Conservation (phyloP, 1,140 invertebrate species). For the Micrasema longulum region DNA sequence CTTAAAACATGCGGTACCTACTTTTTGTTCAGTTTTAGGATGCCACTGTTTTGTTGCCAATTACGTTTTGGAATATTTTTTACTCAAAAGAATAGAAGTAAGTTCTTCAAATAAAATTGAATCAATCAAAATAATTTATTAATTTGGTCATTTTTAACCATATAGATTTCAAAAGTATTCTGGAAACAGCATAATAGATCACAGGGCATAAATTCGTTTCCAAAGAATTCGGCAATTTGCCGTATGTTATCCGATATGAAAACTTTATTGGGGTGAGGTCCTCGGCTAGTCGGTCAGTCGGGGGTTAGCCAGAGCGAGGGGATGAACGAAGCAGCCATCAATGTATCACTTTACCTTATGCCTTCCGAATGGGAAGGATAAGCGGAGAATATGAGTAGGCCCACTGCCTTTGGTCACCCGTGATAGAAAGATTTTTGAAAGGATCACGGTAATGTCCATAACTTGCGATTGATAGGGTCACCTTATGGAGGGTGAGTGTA, state of each 20-base stretch:
- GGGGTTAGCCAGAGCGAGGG: conserved; percentile 10
- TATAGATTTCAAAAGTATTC: too few relatives aligned
- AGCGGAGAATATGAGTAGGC: conserved; percentile 10
- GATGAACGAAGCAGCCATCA: conserved; percentile 21
- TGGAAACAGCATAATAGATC: too few relatives aligned
- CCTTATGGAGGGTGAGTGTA: background rate
- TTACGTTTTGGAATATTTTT: too few relatives aligned
- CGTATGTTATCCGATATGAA: conserved; percentile 35
- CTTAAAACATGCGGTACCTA: too few relatives aligned
- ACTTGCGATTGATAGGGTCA: conserved; percentile 34
- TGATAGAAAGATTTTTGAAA: conserved; percentile 37
- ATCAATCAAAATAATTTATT: too few relatives aligned
- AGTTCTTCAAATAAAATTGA: too few relatives aligned
- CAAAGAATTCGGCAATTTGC: conserved; percentile 38
- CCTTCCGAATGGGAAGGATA: conserved; percentile 36
- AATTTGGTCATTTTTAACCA: too few relatives aligned
- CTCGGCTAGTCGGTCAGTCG: conserved; percentile 33
- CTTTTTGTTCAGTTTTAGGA: too few relatives aligned
- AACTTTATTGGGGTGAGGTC: conserved; percentile 27
- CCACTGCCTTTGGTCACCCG: background rate
- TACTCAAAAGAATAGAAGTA: too few relatives aligned
- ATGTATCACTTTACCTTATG: conserved; percentile 42
- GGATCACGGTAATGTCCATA: conserved; percentile 37
- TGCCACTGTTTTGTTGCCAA: too few relatives aligned
- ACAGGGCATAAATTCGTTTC: too few relatives aligned